phyloP scores from a whole-genome alignment of 1,140 invertebrate genomes.

The Bombus polaris region DNA sequence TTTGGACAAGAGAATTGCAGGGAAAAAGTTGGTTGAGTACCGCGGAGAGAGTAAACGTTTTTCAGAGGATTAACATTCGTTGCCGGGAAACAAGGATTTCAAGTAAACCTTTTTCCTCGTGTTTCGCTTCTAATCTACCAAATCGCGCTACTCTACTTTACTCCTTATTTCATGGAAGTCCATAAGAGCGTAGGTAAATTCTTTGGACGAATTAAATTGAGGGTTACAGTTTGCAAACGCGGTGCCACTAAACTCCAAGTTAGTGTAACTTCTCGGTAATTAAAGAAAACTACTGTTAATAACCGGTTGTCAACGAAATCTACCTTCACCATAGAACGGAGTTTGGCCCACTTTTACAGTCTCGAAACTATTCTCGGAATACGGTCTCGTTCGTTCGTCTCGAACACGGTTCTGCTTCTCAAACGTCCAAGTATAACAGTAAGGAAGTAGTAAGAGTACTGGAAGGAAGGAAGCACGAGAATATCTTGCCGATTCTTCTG shows the following conservation, averaged over 20 bases:
- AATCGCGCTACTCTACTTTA: background rate
- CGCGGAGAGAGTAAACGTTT: background rate
- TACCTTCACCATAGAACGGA: background rate
- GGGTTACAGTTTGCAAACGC: background rate
- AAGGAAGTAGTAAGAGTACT: background rate
- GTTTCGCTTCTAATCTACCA: background rate
- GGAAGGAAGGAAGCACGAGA: background rate
- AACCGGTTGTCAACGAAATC: slow-evolving; percentile 9
- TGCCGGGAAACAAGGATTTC: background rate
- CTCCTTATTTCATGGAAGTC: background rate
- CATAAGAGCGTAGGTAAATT: background rate
- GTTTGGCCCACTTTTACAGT: slow-evolving; percentile 2
- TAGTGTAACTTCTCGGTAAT: background rate
- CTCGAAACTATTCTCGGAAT: background rate
- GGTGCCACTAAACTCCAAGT: background rate
- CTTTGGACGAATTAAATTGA: background rate
- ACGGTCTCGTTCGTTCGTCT: background rate
- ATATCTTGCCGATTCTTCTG: background rate
- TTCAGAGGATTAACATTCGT: background rate
- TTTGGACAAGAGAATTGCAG: background rate
- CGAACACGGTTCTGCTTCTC: background rate
- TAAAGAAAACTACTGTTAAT: slow-evolving; percentile 10
- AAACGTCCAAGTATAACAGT: background rate
- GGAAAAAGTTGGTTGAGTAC: background rate
- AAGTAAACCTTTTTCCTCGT: background rate